Conservation (phyloP, 2,113 vertebrate species). For the Ibidorhyncha struthersii region DNA sequence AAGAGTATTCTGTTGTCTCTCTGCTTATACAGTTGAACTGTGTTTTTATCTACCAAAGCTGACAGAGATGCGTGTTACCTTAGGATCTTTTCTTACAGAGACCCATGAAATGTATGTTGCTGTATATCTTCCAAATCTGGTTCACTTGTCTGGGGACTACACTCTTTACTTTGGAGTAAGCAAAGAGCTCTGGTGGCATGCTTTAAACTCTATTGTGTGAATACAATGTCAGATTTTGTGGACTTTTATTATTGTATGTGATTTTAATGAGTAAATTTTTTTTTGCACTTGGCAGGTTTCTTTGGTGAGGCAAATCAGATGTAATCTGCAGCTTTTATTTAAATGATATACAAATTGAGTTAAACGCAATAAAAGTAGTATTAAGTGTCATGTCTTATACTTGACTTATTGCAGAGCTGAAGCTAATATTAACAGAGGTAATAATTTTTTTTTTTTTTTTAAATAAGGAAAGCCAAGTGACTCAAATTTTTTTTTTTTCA, state of each 20-base stretch:
- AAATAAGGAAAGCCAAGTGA: not conserved
- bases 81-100: not conserved
- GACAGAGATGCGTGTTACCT: not conserved
- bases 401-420: not conserved
- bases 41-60: fast-evolving
- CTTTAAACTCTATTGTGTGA: not conserved
- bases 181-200: not conserved
- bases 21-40: not conserved
- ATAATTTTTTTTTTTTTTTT: not conserved
- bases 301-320: not conserved
- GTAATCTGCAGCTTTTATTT: not conserved
- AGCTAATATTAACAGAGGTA: not conserved
- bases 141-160: not conserved
- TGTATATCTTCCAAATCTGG: not conserved
- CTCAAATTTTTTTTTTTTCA: not conserved
- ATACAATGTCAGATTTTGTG: not conserved
- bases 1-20: not conserved
- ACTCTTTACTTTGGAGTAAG: not conserved
- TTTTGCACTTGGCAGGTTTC: not conserved
- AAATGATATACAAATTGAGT: not conserved
- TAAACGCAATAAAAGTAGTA: not conserved
- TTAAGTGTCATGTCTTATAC: not conserved
- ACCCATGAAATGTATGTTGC: not conserved
- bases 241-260: not conserved
- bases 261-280: not conserved